Conservation (phyloP, 2,888 invertebrate genomes). For the Cantharis nigra region DNA sequence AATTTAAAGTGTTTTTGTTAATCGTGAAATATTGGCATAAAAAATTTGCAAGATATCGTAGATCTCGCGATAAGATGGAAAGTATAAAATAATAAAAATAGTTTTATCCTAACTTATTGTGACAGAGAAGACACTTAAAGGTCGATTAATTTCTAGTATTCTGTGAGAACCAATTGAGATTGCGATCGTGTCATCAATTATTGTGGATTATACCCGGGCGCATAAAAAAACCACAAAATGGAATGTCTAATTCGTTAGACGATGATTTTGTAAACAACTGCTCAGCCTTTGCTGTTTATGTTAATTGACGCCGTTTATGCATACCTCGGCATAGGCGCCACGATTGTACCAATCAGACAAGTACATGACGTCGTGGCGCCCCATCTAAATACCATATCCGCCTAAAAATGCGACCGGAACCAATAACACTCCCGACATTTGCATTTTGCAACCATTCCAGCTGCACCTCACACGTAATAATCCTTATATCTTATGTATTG, state of each 20-base stretch:
- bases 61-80: constrained; percentile 16
- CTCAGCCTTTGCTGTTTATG: background rate
- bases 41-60: constrained; percentile 22
- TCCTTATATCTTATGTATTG: constrained; percentile 21
- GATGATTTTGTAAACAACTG: constrained; percentile 23
- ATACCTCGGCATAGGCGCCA: constrained; percentile 26
- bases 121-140: constrained; percentile 25
- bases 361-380: constrained; percentile 24
- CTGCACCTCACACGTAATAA: constrained; percentile 26
- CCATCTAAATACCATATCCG: constrained; percentile 25
- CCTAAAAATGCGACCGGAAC: constrained; percentile 29
- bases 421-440: constrained; percentile 27
- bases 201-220: constrained; percentile 16
- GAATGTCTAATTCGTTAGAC: constrained; percentile 18
- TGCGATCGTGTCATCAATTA: constrained; percentile 15
- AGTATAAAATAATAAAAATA: constrained; percentile 24
- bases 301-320: constrained; percentile 22
- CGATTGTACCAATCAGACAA: constrained; percentile 19
- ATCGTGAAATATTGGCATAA: constrained; percentile 5
- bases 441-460: constrained; percentile 28
- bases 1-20: background rate
- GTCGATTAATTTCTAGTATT: constrained; percentile 24
- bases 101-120: constrained; percentile 30
- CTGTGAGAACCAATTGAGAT: constrained; percentile 21
- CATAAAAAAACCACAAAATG: constrained; percentile 26